Evolutionary conservation across 2,797 vertebrate species (phyloP).

Genomic region (Mus minutoides): DNA sequence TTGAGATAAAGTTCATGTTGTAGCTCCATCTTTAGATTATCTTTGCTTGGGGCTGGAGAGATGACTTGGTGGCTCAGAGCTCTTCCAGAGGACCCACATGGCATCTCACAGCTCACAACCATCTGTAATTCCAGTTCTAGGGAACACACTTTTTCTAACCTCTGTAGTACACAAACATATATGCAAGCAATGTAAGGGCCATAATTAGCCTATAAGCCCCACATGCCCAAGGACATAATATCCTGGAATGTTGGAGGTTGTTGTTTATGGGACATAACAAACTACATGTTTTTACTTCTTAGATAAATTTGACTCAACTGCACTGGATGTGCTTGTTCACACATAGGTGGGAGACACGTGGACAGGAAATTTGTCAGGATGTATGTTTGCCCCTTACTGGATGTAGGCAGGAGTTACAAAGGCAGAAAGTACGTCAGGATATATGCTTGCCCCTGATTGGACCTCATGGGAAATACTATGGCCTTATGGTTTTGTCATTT

Average conservation of each 20-base stretch:
- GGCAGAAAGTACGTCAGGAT: no score
- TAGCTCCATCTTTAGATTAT: no score
- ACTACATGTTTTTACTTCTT: background rate
- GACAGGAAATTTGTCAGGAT: background rate
- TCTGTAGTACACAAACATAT: background rate
- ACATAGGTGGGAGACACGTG: background rate
- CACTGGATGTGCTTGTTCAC: background rate
- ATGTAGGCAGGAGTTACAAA: no score
- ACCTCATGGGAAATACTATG: no score
- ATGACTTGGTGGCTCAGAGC: background rate
- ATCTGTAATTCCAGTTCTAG: background rate
- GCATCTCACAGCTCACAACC: background rate
- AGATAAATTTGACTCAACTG: background rate
- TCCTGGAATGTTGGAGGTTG: background rate
- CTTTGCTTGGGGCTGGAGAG: no score
- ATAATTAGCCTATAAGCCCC: background rate
- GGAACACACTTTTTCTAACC: background rate
- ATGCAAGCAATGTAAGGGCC: background rate
- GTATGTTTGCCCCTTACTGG: no score
- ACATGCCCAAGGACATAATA: background rate
- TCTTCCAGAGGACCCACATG: background rate
- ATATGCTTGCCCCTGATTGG: no score
- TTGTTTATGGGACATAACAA: background rate
- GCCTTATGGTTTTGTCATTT: no score
- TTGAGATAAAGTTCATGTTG: no score